Base-by-base conservation (phyloP, 2,888 invertebrate genomes). In the Orchestes rusci region DNA sequence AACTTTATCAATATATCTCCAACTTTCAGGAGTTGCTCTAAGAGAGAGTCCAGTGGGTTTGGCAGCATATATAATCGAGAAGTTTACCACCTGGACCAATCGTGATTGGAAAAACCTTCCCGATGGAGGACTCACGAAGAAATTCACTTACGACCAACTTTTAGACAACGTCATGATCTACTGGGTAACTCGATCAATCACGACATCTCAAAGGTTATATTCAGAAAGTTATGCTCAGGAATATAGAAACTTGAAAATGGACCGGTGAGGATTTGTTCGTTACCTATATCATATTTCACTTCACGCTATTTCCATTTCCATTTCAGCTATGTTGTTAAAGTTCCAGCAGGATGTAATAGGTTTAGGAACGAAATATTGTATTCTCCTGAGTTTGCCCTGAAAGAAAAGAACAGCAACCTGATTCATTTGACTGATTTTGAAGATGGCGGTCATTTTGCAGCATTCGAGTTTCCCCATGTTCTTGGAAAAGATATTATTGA, bases 11-110 rank as follows among this genome's bases (percentile, higher is more conserved):
- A n/a, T n/a, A n/a, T n/a, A n/a, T n/a, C n/a, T n/a, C n/a, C n/a
- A n/a, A n/a, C n/a, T 50, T 33, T 16, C 56, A 83, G 85, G 87
- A 13, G 71, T 77, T 1, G 82, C 72, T 0, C 64, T 92, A 20
- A 70, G 74, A 15, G 84, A 88, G 54, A 84, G 86, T 0, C 94
- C 95, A 0, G 76, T 83, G 0, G 93, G 91, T 1, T 67, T 95
- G 45, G 91, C 91, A 0, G 87, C 87, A 0, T 95, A 93, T 59
- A 84, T 94, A 39, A 66, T 95, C 8, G 93, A 95, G 59, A 94
- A 93, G 64, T 92, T 90, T 69, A 79, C 82, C 10, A 76, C 79
- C 0, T 83, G 85, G 82, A 86, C 84, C 0, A 74, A 80, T 61
- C 60, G 62, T 0, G 62, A 67, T 0, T 72, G 72, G 61, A 67